Evolutionary conservation across 2,888 invertebrate genomes (phyloP), one percentile per base, ranked within the genome.

Genomic region (Scelioninae gen. 2): DNA sequence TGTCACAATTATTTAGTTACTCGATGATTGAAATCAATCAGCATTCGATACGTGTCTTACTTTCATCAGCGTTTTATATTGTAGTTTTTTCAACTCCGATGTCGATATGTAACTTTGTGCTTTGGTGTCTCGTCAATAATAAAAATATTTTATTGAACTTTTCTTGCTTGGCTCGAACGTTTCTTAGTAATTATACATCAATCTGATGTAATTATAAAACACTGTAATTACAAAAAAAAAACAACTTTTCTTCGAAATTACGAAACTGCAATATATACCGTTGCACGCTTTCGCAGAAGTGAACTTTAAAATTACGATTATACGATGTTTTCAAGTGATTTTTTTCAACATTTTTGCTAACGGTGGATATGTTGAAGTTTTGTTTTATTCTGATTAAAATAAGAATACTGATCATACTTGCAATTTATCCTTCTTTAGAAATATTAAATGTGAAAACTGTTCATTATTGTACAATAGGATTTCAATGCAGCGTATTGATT

Each of bases 201-300:
- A 35, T 13, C 28, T 9, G n/a, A 45, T 28, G 46, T 53, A 61
- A 60, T 61, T 37, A 46, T 28, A 31, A 60, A 50, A 48, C 31
- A 19, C 45, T 41, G 35, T 45, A 58, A 52, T 60, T 53, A 46
- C 13, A 50, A 45, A 37, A 60, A 52, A 6, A 45, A 45, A 25
- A 48, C n/a, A 33, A 5, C 13, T 52, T 60, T 60, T 61, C 69
- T 61, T 60, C 11, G 69, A 69, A 60, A 61, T 69, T 61, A 31
- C 69, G 46, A 69, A 69, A 61, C 33, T 28, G 60, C 35, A 9
- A 37, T 19, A 15, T 18, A 39, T 37, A 15, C 15, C 31, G 9
- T 39, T 43, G 35, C 50, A n/a, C 18, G 35, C 50, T 58, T 57
- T 58, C 41, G 48, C 43, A 37, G 63, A 63, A 63, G 61, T 41